Evolutionary conservation across 2,888 invertebrate species (phyloP).

Genomic region (Hydrotaea cyrtoneurina): DNA sequence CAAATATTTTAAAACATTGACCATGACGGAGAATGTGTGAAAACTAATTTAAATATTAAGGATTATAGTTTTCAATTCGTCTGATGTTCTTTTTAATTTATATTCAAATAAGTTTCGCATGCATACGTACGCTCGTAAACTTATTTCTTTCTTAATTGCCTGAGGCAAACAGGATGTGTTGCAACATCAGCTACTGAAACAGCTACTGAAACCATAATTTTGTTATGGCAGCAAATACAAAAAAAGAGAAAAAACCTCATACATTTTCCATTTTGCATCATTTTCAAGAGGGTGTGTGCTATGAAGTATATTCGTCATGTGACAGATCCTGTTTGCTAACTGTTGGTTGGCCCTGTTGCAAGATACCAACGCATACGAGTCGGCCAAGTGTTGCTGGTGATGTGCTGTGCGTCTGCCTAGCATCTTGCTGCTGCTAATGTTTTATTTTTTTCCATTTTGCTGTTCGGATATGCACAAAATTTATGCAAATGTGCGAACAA

Average conservation of each 20-base stretch:
- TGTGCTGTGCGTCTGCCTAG: neutral
- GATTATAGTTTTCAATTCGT: too few relatives aligned
- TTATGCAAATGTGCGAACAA: constrained; percentile 63
- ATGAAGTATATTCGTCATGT: constrained; percentile 16
- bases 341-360: constrained; percentile 14
- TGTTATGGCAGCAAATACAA: neutral
- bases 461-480: constrained; percentile 34
- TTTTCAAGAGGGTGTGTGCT: neutral
- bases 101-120: constrained; percentile 1
- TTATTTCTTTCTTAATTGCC: neutral
- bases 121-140: neutral
- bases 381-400: neutral
- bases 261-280: neutral
- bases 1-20: too few relatives aligned
- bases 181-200: too few relatives aligned
- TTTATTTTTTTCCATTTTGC: constrained; percentile 18
- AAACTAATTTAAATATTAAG: too few relatives aligned
- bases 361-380: neutral
- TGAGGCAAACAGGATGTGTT: neutral
- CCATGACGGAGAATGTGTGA: too few relatives aligned
- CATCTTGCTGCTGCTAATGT: neutral
- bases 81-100: neutral
- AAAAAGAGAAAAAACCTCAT: neutral
- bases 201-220: constrained; percentile 2
- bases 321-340: neutral